Evolutionary conservation across 2,888 invertebrate genomes (phyloP).

Genomic region (Melanchra persicariae): DNA sequence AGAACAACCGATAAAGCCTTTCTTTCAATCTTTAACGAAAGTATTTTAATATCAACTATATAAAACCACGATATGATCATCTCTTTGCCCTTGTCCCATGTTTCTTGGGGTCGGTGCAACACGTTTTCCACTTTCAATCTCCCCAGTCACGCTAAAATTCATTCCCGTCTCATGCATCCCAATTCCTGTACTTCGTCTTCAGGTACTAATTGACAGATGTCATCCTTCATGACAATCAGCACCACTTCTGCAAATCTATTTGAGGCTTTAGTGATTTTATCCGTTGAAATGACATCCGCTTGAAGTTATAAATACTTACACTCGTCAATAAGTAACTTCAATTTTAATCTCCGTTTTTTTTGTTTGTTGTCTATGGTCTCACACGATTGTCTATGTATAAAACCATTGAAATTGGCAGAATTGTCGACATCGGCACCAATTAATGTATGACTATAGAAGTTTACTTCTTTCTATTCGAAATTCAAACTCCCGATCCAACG

Average conservation of each 20-base stretch:
- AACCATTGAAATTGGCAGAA: no score
- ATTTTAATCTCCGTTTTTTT: no score
- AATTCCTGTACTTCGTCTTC: not conserved
- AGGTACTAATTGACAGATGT: not conserved
- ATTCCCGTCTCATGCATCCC: no score
- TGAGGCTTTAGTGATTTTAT: no score
- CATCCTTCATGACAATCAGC: not conserved
- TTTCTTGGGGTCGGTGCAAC: no score
- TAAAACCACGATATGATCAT: not conserved
- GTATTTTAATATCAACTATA: not conserved
- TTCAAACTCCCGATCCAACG: conserved; percentile 15
- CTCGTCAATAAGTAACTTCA: no score
- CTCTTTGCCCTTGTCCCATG: no score
- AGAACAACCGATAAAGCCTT: not conserved
- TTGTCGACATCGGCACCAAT: conserved; percentile 1
- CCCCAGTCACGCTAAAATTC: no score
- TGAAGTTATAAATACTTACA: no score
- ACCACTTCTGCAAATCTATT: not conserved
- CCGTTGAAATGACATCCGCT: no score
- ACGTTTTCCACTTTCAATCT: no score
- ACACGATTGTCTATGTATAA: not conserved
- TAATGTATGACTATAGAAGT: not conserved
- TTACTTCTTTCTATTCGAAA: not conserved
- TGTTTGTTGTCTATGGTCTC: no score
- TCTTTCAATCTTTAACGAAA: not conserved